These are phyloP conservation scores for Trisateles emortualis DNA, from an alignment of 2,888 invertebrate species.

Conservation along the genomic window DNA sequence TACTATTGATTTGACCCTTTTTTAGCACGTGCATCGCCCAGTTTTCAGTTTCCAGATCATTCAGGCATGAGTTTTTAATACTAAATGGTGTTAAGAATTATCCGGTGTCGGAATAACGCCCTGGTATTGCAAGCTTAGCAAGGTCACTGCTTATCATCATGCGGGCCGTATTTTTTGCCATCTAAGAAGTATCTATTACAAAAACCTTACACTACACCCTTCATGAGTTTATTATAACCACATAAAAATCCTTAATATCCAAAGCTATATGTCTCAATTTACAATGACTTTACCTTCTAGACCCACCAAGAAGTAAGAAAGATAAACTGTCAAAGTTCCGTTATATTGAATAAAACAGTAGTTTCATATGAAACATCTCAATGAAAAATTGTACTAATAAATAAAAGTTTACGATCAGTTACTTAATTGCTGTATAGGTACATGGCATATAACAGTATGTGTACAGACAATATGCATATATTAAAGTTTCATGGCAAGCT, in stretches of 20 bases:
- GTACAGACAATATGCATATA: background rate
- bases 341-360: slow-evolving; percentile 7
- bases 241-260: background rate
- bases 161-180: no score
- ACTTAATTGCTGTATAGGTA: slow-evolving; percentile 17
- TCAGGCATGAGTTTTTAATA: no score
- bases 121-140: no score
- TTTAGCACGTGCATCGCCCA: no score
- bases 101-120: no score
- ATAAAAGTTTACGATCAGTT: slow-evolving; percentile 9
- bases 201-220: no score
- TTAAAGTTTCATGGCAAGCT: background rate
- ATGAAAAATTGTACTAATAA: slow-evolving; percentile 2
- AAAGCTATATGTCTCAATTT: background rate
- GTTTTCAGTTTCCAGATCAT: no score
- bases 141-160: no score
- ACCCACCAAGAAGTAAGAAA: slow-evolving; percentile 18
- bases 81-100: no score
- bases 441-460: slow-evolving; percentile 2
- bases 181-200: no score
- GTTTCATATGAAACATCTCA: background rate
- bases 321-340: background rate
- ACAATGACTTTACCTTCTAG: background rate
- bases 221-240: no score
- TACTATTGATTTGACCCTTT: no score